Evolutionary conservation across 2,113 vertebrate genomes (phyloP).

Genomic region (Ceratotherium simum): DNA sequence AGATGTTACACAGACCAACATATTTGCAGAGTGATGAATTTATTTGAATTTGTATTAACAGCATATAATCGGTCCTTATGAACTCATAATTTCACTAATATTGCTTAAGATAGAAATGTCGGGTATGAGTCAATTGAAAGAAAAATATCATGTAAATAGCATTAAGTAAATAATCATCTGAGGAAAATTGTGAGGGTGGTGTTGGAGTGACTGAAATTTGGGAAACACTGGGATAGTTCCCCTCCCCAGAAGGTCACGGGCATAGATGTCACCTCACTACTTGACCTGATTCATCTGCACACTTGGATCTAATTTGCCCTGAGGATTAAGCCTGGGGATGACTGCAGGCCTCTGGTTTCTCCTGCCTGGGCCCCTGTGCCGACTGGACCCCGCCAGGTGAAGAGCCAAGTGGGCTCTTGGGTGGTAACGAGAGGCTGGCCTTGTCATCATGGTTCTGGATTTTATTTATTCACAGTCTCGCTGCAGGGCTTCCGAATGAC

Average conservation of each 20-base stretch:
- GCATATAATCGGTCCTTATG: background rate
- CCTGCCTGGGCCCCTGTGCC: background rate
- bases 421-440: background rate
- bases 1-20: background rate
- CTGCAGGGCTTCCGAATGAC: background rate
- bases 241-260: background rate
- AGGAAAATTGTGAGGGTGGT: background rate
- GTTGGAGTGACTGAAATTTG: background rate
- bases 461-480: background rate
- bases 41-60: slow-evolving; percentile 27
- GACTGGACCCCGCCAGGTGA: background rate
- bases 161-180: background rate
- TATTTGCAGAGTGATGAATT: background rate
- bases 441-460: background rate
- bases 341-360: background rate
- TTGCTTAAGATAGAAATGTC: background rate
- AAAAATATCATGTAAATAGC: background rate
- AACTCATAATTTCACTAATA: background rate
- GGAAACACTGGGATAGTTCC: background rate
- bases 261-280: background rate
- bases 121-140: background rate
- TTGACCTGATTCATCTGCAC: background rate
- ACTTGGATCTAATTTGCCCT: background rate
- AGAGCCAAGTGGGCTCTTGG: background rate
- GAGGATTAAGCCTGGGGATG: background rate